Percentiles rank a stretch among this genome's conserved stretches.
These are phyloP conservation scores for Morelia viridis DNA, from an alignment of 2,797 vertebrate genomes.

Conservation along the genomic window DNA sequence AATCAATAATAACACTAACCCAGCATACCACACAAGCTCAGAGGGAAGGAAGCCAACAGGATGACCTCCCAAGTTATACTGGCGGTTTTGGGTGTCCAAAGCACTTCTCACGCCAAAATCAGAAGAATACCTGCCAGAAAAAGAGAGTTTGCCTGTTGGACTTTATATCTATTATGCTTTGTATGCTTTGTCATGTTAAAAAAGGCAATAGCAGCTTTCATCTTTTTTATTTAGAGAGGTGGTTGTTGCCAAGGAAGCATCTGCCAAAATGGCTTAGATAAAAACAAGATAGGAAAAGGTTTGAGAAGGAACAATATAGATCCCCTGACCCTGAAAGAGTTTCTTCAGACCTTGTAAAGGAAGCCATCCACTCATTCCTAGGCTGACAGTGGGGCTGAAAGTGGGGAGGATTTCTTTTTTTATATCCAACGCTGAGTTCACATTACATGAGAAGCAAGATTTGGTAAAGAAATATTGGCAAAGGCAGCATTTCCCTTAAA, in stretches of 20 bases:
- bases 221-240: neutral
- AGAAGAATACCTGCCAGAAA: neutral
- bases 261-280: neutral
- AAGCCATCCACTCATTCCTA: neutral
- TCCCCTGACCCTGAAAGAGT: neutral
- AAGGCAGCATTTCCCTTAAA: neutral
- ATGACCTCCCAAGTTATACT: neutral
- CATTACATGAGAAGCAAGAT: neutral
- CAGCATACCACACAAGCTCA: neutral
- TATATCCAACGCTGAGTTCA: neutral
- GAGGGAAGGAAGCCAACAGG: neutral
- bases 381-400: neutral
- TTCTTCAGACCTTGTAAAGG: neutral
- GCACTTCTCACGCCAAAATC: neutral
- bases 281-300: neutral
- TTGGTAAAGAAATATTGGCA: neutral
- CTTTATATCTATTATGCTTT: neutral
- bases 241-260: neutral
- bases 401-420: neutral
- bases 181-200: neutral
- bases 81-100: neutral
- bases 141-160: neutral
- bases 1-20: neutral
- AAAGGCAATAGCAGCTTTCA: neutral
- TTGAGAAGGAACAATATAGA: neutral